These are phyloP conservation scores for Thereva nobilitata DNA, from an alignment of 2,888 invertebrate genomes.

Conservation along the genomic window DNA sequence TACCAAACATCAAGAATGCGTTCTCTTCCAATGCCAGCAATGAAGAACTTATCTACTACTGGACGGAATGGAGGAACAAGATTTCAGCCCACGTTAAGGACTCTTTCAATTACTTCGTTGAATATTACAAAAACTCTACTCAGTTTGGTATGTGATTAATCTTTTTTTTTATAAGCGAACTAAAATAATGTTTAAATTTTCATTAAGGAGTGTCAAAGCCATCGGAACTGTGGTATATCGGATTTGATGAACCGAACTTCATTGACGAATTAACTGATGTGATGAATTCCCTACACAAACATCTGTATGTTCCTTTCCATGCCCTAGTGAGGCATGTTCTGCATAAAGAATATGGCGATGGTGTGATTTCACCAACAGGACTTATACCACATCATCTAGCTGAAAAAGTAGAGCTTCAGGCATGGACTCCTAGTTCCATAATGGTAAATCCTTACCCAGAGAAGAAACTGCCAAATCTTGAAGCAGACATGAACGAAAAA, in stretches of 20 bases:
- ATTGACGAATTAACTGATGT: conserved; percentile 69
- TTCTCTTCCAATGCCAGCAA: conserved; percentile 61
- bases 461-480: conserved; percentile 62
- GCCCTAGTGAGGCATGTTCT: conserved; percentile 76
- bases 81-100: not conserved
- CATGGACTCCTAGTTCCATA: conserved; percentile 50
- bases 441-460: conserved; percentile 74
- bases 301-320: conserved; percentile 77
- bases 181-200: not conserved
- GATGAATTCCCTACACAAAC: conserved; percentile 75
- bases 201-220: conserved; percentile 53
- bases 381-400: conserved; percentile 77
- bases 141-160: not conserved
- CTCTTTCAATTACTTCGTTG: not conserved
- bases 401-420: conserved; percentile 60
- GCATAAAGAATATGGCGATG: conserved; percentile 68
- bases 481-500: not conserved
- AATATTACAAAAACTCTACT: conserved; percentile 16
- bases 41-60: conserved; percentile 71
- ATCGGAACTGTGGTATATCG: conserved; percentile 55
- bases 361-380: conserved; percentile 66
- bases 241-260: conserved; percentile 73
- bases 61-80: conserved; percentile 76
- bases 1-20: conserved; percentile 59
- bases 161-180: too few relatives aligned